A percentile compares a stretch with the other conserved stretches of the same genome.
phyloP scores from a whole-genome alignment of 1,140 invertebrate species.

The Conopomorpha cramerella region DNA sequence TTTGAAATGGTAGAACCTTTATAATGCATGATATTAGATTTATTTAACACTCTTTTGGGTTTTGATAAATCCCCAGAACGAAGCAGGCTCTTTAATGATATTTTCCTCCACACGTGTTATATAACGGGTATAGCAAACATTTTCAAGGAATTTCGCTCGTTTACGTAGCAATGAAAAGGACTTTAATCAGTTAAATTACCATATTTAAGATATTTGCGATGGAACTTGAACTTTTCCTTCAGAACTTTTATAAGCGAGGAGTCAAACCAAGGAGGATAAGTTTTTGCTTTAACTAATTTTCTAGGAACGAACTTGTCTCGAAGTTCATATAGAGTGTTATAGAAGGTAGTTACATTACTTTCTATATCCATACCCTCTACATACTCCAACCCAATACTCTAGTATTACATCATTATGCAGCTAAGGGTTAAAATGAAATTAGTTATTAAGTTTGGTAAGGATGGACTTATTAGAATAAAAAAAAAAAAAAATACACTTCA shows the following conservation, averaged over 20 bases:
- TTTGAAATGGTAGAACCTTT: not conserved
- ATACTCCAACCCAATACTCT: too few species aligned
- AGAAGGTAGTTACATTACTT: conserved; percentile 3
- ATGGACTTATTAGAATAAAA: too few species aligned
- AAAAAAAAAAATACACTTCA: too few species aligned
- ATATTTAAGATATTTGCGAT: conserved; percentile 10
- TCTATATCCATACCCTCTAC: conserved; percentile 1
- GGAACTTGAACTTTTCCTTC: conserved; percentile 13
- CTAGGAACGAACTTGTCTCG: conserved; percentile 6
- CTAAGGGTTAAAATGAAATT: too few species aligned
- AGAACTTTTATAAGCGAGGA: conserved; percentile 7
- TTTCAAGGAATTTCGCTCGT: conserved; percentile 7
- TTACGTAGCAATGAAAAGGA: conserved; percentile 8
- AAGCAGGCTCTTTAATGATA: conserved; percentile 8
- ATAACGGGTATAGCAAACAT: conserved; percentile 4
- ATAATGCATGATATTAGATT: conserved; percentile 2
- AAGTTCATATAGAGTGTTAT: conserved; percentile 4
- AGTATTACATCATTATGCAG: too few species aligned
- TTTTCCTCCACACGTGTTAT: conserved; percentile 5
- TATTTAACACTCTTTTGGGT: conserved; percentile 5
- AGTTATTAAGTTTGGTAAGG: too few species aligned
- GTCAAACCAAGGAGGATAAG: conserved; percentile 10
- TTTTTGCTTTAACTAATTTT: conserved; percentile 1
- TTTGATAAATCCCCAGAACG: conserved; percentile 11
- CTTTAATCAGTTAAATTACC: conserved; percentile 5